Percentiles rank a stretch among this genome's conserved stretches.
Evolutionary conservation across 2,888 invertebrate genomes (phyloP).

Genomic region (Pimpla rufipes): DNA sequence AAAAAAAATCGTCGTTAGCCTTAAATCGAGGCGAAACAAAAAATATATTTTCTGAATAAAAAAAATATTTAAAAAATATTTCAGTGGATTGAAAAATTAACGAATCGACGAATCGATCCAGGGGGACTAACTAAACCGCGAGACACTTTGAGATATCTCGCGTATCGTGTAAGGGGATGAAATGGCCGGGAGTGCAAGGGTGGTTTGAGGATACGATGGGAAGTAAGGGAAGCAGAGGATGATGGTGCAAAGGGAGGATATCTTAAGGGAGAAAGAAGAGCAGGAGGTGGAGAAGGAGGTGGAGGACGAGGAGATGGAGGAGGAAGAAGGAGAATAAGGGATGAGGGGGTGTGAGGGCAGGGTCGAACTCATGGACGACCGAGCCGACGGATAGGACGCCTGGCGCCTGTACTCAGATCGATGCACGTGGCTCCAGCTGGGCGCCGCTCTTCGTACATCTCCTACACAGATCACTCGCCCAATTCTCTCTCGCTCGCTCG

Average conservation of each 20-base stretch:
- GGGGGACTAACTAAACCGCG: background rate
- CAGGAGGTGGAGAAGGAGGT: conserved; percentile 7
- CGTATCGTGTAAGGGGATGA: conserved; percentile 25
- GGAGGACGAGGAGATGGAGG: conserved; percentile 17
- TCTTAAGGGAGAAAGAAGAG: background rate
- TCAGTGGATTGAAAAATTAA: background rate
- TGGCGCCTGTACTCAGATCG: conserved; percentile 85
- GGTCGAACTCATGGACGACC: conserved; percentile 85
- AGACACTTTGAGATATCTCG: background rate
- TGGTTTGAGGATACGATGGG: conserved; percentile 20
- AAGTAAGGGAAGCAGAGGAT: conserved; percentile 6
- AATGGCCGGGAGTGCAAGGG: conserved; percentile 33
- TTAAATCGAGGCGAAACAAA: no score
- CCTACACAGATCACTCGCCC: conserved; percentile 73
- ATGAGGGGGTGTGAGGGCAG: conserved; percentile 74
- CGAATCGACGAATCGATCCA: background rate
- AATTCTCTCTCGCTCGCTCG: conserved; percentile 61
- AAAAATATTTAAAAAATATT: no score
- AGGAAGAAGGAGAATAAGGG: conserved; percentile 66
- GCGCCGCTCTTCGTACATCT: conserved; percentile 85
- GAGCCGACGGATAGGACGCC: conserved; percentile 85
- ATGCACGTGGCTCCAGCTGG: conserved; percentile 85
- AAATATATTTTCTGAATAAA: no score
- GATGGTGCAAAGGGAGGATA: conserved; percentile 50
- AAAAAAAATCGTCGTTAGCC: no score